phyloP scores from a whole-genome alignment of 2,888 invertebrate genomes.

The Cerastoderma edule region DNA sequence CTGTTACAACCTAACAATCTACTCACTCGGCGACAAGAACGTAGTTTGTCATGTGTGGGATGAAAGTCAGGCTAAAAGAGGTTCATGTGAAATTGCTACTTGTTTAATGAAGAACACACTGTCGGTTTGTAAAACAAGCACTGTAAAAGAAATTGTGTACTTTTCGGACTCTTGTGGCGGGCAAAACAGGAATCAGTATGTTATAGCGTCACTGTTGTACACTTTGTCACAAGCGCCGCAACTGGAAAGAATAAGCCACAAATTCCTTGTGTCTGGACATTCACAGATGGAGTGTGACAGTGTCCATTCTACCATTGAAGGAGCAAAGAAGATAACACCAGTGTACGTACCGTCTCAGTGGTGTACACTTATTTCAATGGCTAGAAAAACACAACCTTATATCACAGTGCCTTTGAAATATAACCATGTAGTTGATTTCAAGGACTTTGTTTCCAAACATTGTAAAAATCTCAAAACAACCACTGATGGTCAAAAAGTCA shows the following conservation, averaged over 20 bases:
- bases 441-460: no score
- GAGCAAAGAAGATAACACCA: conserved; percentile 30
- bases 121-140: conserved; percentile 14
- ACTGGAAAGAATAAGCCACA: conserved; percentile 32
- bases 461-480: no score
- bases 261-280: conserved; percentile 44
- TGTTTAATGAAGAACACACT: conserved; percentile 18
- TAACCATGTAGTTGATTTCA: no score
- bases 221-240: background rate
- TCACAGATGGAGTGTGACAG: conserved; percentile 51
- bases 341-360: conserved; percentile 42
- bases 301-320: conserved; percentile 47
- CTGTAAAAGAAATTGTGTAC: conserved; percentile 25
- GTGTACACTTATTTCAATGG: no score
- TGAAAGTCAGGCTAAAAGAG: conserved; percentile 24
- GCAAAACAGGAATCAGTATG: conserved; percentile 45
- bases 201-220: conserved; percentile 26
- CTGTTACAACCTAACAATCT: conserved; percentile 39
- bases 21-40: conserved; percentile 26
- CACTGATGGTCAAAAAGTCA: no score
- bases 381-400: no score
- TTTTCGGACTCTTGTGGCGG: conserved; percentile 42
- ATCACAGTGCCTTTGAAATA: no score
- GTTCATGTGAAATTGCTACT: conserved; percentile 36
- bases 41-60: conserved; percentile 17